phyloP scores from a whole-genome alignment of 2,113 vertebrate genomes.

The Cardinalis cardinalis region DNA sequence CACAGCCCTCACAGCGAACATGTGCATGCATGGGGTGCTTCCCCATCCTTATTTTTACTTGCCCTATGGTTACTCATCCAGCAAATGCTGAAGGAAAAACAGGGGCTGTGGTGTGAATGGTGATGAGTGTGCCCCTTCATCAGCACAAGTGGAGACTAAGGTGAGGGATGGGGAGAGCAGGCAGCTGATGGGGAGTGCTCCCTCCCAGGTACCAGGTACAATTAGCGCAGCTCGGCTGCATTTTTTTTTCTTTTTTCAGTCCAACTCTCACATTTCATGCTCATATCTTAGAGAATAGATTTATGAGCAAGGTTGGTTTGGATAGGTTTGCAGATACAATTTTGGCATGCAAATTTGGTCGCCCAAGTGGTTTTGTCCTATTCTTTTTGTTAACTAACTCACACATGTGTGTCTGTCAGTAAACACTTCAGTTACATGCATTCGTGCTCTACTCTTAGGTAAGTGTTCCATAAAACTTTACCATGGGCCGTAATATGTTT shows the following conservation, averaged over 20 bases:
- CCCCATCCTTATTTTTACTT: background rate
- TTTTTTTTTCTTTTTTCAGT: background rate
- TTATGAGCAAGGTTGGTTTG: background rate
- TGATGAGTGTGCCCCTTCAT: accelerated
- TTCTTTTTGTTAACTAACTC: background rate
- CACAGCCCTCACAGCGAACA: background rate
- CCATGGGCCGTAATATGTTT: accelerated
- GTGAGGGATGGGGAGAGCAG: background rate
- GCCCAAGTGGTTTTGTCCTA: background rate
- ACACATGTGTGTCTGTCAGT: accelerated
- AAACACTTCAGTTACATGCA: background rate
- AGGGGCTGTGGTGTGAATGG: accelerated
- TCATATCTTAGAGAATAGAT: background rate
- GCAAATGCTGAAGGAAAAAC: accelerated
- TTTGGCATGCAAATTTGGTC: background rate
- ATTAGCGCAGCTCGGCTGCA: background rate
- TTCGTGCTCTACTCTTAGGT: background rate
- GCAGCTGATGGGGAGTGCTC: background rate
- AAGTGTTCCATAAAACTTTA: background rate
- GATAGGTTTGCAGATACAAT: background rate
- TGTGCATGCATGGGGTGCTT: accelerated
- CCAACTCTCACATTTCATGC: background rate
- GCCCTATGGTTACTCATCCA: no score
- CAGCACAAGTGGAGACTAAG: background rate
- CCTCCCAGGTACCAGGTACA: background rate